Percentiles rank a stretch among this genome's conserved stretches.
These are phyloP conservation scores for Leuctra nigra DNA, from an alignment of 2,888 invertebrate genomes.

Conservation along the genomic window DNA sequence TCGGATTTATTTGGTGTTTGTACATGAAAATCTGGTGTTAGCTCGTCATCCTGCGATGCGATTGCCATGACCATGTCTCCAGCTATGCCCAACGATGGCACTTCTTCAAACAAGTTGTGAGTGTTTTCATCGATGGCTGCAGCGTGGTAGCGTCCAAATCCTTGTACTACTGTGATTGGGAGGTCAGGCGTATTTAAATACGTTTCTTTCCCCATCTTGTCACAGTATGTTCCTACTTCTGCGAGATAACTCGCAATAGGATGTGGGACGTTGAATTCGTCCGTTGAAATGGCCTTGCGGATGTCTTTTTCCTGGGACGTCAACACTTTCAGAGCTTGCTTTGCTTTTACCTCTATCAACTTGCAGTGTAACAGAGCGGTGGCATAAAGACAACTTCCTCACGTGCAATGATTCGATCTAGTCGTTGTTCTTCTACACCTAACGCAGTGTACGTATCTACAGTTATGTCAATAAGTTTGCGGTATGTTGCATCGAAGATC, in stretches of 20 bases:
- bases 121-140: constrained; percentile 29
- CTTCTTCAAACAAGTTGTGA: constrained; percentile 35
- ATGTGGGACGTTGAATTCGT: constrained; percentile 33
- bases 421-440: constrained; percentile 30
- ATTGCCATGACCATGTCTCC: constrained; percentile 36
- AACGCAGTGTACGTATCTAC: constrained; percentile 31
- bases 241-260: constrained; percentile 31
- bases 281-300: constrained; percentile 31
- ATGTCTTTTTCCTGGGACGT: constrained; percentile 32
- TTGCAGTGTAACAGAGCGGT: constrained; percentile 31
- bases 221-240: constrained; percentile 32
- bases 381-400: constrained; percentile 33
- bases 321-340: constrained; percentile 31
- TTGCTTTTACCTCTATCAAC: constrained; percentile 30
- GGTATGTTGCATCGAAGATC: not conserved
- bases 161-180: constrained; percentile 32
- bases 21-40: constrained; percentile 33
- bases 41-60: constrained; percentile 32
- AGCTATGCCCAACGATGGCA: constrained; percentile 34
- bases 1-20: constrained; percentile 29
- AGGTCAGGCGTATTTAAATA: constrained; percentile 30
- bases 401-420: constrained; percentile 30
- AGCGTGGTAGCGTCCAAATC: constrained; percentile 34
- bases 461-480: constrained; percentile 29
- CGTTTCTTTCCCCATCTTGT: constrained; percentile 35